Conservation (phyloP, 2,797 vertebrate species). For the Acanthurus leucopareius region DNA sequence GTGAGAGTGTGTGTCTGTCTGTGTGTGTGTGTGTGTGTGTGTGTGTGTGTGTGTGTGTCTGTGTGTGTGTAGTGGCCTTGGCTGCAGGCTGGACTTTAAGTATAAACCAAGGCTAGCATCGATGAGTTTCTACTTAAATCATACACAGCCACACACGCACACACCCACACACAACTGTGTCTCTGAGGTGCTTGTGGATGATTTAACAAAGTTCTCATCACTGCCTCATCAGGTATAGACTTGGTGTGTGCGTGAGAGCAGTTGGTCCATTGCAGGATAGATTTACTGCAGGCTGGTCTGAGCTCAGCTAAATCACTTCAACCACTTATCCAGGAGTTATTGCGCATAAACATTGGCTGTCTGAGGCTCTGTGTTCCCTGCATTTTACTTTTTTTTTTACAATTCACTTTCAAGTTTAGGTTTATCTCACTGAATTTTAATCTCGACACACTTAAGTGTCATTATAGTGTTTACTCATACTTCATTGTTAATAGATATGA, state of each 20-base stretch:
- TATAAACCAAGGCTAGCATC: conserved; percentile 68
- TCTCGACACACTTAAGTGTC: background rate
- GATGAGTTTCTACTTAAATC: conserved; percentile 75
- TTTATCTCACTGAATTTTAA: conserved; percentile 7
- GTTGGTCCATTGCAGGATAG: conserved; percentile 62
- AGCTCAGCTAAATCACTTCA: conserved; percentile 76
- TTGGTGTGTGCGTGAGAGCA: conserved; percentile 41
- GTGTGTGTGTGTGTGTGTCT: conserved; percentile 49
- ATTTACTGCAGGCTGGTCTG: conserved; percentile 76
- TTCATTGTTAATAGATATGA: no score
- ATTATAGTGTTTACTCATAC: background rate
- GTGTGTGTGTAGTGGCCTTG: conserved; percentile 69
- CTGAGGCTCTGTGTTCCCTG: conserved; percentile 19
- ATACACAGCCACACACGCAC: conserved; percentile 48
- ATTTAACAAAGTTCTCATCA: conserved; percentile 83
- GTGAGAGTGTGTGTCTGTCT: conserved; percentile 39
- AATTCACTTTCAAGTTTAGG: background rate
- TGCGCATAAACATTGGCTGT: conserved; percentile 62
- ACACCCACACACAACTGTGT: conserved; percentile 44
- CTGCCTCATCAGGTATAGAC: conserved; percentile 77
- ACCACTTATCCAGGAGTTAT: conserved; percentile 78
- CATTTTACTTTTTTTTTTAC: background rate
- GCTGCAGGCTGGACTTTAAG: conserved; percentile 61
- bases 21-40: conserved; percentile 46
- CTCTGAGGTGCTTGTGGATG: conserved; percentile 77